A percentile compares a stretch with the other conserved stretches of the same genome.
phyloP scores from a whole-genome alignment of 2,888 invertebrate genomes.

The Drosophila mettleri region DNA sequence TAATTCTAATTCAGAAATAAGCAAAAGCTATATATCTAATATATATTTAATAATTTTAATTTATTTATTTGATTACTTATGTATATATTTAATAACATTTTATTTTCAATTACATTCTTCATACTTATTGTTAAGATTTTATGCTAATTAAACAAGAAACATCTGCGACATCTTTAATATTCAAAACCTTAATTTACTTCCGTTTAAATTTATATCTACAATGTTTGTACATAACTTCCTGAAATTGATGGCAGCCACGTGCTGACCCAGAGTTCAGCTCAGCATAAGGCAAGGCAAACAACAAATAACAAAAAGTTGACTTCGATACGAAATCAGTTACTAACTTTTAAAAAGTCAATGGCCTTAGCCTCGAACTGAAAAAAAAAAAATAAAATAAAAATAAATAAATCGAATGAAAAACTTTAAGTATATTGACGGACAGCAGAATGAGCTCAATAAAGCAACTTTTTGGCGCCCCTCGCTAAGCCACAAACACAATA shows the following conservation, averaged over 20 bases:
- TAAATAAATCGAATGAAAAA: conserved; percentile 5
- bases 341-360: conserved; percentile 56
- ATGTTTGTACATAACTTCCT: no score
- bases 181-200: not conserved
- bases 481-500: conserved; percentile 4
- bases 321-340: conserved; percentile 17
- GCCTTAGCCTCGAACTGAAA: conserved; percentile 29
- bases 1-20: no score
- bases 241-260: not conserved
- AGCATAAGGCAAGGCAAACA: conserved; percentile 1
- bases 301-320: conserved; percentile 18
- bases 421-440: conserved; percentile 61
- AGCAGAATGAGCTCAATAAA: conserved; percentile 58
- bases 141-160: not conserved
- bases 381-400: not conserved
- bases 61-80: no score
- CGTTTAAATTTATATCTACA: not conserved
- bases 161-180: not conserved
- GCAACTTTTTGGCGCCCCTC: conserved; percentile 21
- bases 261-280: conserved; percentile 5
- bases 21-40: no score
- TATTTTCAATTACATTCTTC: no score
- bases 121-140: no score
- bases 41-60: no score
- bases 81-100: no score